Base-by-base conservation (phyloP, 2,113 vertebrate species). In the Charadrius vociferus region DNA sequence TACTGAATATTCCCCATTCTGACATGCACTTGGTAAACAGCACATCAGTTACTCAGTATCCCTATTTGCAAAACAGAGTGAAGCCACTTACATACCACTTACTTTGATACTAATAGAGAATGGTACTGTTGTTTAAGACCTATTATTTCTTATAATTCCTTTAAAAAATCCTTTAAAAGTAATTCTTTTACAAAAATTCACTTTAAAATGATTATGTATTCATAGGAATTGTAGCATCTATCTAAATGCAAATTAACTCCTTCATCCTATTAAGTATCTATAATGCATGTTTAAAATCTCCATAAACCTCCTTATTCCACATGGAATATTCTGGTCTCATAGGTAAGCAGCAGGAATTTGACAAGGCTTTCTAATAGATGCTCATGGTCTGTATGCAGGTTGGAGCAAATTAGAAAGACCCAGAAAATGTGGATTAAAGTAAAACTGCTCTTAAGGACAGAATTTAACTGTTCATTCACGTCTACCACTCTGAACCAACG, bases 221-320 rank as follows among this genome's bases (percentile, higher is more conserved):
- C 91, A 71, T 71, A 77, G 74, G 32, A 87, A 70, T 1, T 36
- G 84, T 8, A 43, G 26, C 63, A 88, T 73, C 93, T 43, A 37
- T 85, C 83, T 87, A 95, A 95, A 96, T 94, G 87, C 62, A 95
- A 93, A 94, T 95, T 61, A 30, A 59, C 71, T 88, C 34, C 81
- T 89, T 89, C 84, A 67, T 82, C n/a, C 78, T 73, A 24, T 73
- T 66, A 82, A 86, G 27, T 55, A 47, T 59, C 67, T 59, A 43
- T 58, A 73, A 85, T 70, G 30, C 78, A 67, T 59, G 43, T 66
- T 95, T 86, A 49, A 89, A 94, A 86, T 88, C 58, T 65, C 86
- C 50, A 71, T 59, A 58, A 91, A 80, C 23, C 65, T 83, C 53
- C 39, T 81, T 67, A 55, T 45, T 82, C 41, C 61, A 4, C 13